Conservation (phyloP, 1,140 invertebrate species). For the Oscheius sp. region DNA sequence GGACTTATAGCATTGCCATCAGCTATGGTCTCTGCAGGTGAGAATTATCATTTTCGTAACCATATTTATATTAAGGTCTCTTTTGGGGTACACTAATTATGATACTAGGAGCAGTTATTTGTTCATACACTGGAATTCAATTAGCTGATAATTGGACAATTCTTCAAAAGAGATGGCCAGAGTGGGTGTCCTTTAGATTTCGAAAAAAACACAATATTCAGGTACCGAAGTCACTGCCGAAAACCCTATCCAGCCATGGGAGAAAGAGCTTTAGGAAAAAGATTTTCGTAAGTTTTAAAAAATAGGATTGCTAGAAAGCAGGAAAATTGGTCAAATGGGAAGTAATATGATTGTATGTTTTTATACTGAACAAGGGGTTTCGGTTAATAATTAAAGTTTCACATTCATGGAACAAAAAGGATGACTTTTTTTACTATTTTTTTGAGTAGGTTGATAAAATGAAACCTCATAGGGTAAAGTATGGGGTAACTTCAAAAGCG, state of each 20-base stretch:
- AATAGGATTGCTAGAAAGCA: too few species aligned
- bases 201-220: too few species aligned
- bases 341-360: too few species aligned
- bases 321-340: too few species aligned
- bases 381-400: too few species aligned
- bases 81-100: conserved; percentile 50
- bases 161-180: conserved; percentile 69
- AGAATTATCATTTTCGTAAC: not conserved
- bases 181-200: too few species aligned
- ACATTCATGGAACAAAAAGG: too few species aligned
- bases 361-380: too few species aligned
- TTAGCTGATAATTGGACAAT: conserved; percentile 73
- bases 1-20: conserved; percentile 56
- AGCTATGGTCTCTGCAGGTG: conserved; percentile 50
- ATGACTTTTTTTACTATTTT: too few species aligned
- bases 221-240: conserved; percentile 67
- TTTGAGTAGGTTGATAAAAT: too few species aligned
- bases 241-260: conserved; percentile 74
- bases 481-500: too few species aligned
- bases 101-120: conserved; percentile 50
- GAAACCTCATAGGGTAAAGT: too few species aligned
- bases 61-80: conserved; percentile 22
- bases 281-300: conserved; percentile 61
- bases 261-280: conserved; percentile 67
- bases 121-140: conserved; percentile 57